phyloP scores from a whole-genome alignment of 2,797 vertebrate genomes.

The Pteropus rufus region DNA sequence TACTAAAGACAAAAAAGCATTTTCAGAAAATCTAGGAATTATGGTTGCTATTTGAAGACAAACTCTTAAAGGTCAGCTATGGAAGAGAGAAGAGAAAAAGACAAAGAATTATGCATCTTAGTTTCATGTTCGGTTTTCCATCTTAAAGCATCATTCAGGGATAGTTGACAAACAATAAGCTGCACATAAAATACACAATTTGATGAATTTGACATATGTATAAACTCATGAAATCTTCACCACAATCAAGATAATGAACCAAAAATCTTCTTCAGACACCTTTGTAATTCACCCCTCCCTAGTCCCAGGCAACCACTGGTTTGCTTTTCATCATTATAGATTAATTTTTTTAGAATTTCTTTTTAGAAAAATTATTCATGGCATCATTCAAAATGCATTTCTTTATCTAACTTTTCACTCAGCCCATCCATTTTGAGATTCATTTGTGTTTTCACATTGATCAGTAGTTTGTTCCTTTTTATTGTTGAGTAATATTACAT shows the following conservation, averaged over 20 bases:
- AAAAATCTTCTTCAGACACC: too few species aligned
- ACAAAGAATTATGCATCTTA: too few species aligned
- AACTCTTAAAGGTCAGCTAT: neutral
- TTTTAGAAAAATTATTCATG: neutral
- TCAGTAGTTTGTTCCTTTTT: neutral
- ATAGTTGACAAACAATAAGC: neutral
- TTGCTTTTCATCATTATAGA: neutral
- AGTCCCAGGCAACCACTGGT: too few species aligned
- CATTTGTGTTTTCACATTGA: neutral
- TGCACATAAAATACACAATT: neutral
- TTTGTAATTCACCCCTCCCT: neutral
- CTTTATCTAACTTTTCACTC: neutral
- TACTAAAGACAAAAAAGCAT: neutral
- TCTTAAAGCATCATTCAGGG: neutral
- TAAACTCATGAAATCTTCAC: neutral
- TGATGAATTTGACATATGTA: neutral
- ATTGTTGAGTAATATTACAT: neutral
- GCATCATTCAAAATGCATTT: neutral
- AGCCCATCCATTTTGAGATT: neutral
- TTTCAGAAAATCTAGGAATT: neutral
- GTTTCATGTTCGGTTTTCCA: too few species aligned
- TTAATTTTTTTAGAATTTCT: neutral
- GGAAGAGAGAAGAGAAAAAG: neutral
- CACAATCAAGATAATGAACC: neutral
- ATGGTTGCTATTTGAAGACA: neutral